These are phyloP conservation scores for Aptenodytes forsteri DNA, from an alignment of 2,113 vertebrate species.

Conservation along the genomic window DNA sequence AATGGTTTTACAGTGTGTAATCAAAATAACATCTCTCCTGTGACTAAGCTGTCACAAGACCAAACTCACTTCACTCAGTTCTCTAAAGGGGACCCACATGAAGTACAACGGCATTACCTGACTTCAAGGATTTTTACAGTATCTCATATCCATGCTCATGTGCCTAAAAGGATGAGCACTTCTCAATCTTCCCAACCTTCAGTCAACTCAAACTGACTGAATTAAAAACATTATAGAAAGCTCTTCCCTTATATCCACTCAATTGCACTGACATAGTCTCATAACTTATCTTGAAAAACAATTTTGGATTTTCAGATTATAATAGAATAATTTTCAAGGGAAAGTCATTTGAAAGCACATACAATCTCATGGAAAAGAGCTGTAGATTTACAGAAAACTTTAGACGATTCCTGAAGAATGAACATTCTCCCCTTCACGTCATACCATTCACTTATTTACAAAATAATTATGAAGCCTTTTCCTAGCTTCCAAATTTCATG, in stretches of 20 bases:
- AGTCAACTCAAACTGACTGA: not conserved
- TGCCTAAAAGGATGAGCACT: not conserved
- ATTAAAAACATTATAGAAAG: not conserved
- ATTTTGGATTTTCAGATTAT: not conserved
- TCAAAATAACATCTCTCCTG: not conserved
- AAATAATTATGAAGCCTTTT: not conserved
- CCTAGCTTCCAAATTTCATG: not conserved
- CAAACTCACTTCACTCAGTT: not conserved
- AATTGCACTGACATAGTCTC: not conserved
- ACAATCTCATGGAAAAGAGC: not conserved
- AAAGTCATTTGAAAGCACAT: not conserved
- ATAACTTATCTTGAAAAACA: not conserved
- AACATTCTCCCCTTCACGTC: not conserved
- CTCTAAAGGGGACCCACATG: not conserved
- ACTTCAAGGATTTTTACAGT: not conserved
- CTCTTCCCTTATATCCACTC: not conserved
- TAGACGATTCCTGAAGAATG: not conserved
- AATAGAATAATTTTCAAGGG: not conserved
- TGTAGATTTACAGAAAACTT: not conserved
- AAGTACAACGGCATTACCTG: not conserved
- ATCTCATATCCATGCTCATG: not conserved
- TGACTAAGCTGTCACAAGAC: slow-evolving; percentile 1
- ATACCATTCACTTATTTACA: not conserved
- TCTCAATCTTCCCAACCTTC: not conserved
- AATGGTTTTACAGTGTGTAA: not conserved